Base-by-base conservation (phyloP, 1,140 invertebrate genomes). In the Diorhabda sublineata region DNA sequence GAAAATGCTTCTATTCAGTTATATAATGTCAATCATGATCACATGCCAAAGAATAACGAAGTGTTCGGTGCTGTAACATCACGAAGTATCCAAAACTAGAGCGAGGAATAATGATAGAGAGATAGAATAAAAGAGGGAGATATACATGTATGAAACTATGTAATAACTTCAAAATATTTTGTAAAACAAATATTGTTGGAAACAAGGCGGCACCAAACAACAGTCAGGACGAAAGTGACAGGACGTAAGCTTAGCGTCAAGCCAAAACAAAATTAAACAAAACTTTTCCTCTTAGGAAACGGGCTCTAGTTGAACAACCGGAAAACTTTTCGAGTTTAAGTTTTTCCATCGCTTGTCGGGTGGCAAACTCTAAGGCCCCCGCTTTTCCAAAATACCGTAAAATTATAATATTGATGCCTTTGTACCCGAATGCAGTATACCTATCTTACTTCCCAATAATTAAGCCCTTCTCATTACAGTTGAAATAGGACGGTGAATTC, bases 201-300 rank as follows among this genome's bases (percentile, higher is more conserved):
- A 78, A 78, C 74, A 78, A 77, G 75, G 73, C 71, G 71, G 72
- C 72, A 71, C 73, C 73, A 73, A 77, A 78, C 77, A 78, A 77
- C 76, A 76, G 77, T 78, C 75, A 75, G 77, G 74, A 80, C 77
- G 78, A 80, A 80, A 80, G 77, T 80, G 79, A 80, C 79, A 79
- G 77, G 79, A 79, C 71, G 76, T 76, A 72, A 78, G 79, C 79
- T 79, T 80, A 79, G 78, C 79, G 77, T 80, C 78, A 80, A 80
- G 79, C 77, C 77, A 79, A n/a, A 80, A 80, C 79, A 79, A 80
- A 80, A 79, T 80, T 79, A 80, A 80, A 80, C 75, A 76, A 78
- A 79, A 80, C 74, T 80, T 80, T 80, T 80, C 78, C 77, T 80
- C 77, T 80, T 79, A 79, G 75, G 76, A 75, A 77, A 77, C 74